Percentiles rank a stretch among this genome's conserved stretches.
These are phyloP conservation scores for Halocynthia aurantium DNA, from an alignment of 23 tunicate genomes.

Conservation along the genomic window DNA sequence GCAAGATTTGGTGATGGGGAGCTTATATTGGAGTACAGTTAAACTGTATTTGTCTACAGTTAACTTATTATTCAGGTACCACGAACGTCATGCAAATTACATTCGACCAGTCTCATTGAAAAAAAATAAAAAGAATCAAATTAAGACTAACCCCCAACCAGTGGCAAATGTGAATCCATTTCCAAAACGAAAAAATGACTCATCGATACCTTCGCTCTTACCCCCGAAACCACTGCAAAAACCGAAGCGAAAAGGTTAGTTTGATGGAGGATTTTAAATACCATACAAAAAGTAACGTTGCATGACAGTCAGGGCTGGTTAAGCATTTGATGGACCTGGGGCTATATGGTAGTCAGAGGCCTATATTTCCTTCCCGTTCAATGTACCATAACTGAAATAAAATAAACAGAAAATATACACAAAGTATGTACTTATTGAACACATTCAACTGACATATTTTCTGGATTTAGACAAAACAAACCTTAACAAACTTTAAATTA, in stretches of 20 bases:
- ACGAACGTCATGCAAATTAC: conserved; percentile 9
- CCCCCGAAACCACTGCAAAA: conserved; percentile 13
- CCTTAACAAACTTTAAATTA: too few species aligned
- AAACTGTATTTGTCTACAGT: neutral
- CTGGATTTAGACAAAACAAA: too few species aligned
- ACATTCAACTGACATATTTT: too few species aligned
- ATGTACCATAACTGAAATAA: too few species aligned
- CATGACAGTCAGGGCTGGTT: too few species aligned
- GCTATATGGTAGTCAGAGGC: too few species aligned
- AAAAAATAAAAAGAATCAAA: neutral
- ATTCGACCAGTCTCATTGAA: conserved; percentile 16
- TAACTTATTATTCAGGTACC: neutral
- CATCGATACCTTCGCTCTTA: conserved; percentile 2
- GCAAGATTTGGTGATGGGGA: too few species aligned
- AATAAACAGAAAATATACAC: too few species aligned
- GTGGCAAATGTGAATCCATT: conserved; percentile 10
- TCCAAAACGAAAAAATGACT: neutral
- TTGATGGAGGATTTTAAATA: neutral
- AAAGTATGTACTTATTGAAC: too few species aligned
- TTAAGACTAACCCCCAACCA: neutral
- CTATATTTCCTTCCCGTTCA: too few species aligned
- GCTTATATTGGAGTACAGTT: neutral
- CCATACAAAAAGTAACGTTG: neutral
- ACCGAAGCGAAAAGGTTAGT: neutral
- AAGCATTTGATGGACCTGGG: too few species aligned